Evolutionary conservation across 2,797 vertebrate genomes (phyloP).

Genomic region (Oreochromis grahami): DNA sequence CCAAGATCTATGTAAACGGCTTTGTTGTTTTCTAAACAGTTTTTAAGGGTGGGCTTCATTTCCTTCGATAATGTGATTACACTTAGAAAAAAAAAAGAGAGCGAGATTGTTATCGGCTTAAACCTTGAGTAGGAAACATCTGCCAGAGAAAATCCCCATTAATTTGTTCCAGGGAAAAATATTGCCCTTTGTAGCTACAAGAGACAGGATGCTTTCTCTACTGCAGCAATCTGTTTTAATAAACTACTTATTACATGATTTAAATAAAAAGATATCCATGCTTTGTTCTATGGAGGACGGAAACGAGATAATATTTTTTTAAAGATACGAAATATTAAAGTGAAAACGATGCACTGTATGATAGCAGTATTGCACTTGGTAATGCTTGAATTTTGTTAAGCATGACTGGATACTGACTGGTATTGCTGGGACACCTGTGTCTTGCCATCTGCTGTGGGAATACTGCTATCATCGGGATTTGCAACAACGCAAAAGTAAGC

Average conservation of each 20-base stretch:
- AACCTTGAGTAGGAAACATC: neutral
- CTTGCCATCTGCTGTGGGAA: constrained; percentile 33
- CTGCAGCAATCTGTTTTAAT: neutral
- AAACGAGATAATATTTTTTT: neutral
- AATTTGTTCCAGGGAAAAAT: neutral
- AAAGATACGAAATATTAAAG: neutral
- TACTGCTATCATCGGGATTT: neutral
- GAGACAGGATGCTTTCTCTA: neutral
- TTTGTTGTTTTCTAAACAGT: neutral
- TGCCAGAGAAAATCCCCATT: neutral
- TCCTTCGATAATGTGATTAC: neutral
- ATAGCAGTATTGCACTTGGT: neutral
- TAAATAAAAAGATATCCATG: rapidly evolving
- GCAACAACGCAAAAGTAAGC: neutral
- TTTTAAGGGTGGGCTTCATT: neutral
- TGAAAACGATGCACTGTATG: neutral
- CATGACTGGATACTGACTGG: constrained; percentile 11
- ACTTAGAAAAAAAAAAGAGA: neutral
- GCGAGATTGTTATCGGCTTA: neutral
- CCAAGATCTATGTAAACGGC: neutral
- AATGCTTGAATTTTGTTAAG: neutral
- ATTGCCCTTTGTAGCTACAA: neutral
- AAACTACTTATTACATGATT: neutral
- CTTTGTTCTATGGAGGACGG: neutral
- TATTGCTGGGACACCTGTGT: constrained; percentile 23